Conservation (phyloP, 2,888 invertebrate genomes). For the Drosophila picticornis region DNA sequence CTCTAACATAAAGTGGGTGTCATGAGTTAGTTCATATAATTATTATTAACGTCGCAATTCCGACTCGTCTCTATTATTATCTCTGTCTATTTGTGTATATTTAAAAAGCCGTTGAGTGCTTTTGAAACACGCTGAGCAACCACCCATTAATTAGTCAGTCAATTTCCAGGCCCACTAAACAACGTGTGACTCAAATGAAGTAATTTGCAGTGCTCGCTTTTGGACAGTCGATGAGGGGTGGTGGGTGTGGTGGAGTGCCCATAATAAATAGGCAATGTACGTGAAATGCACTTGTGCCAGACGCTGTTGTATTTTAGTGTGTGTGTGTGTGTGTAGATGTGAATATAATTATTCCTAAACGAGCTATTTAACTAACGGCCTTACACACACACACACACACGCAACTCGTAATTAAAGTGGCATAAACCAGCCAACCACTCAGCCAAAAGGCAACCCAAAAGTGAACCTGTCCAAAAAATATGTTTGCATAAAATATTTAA, state of each 20-base stretch:
- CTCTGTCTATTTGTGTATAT: background rate
- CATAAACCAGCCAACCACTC: slow-evolving; percentile 18
- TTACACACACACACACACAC: slow-evolving; percentile 50
- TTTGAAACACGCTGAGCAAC: slow-evolving; percentile 10
- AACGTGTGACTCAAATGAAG: slow-evolving; percentile 49
- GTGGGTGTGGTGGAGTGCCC: slow-evolving; percentile 1
- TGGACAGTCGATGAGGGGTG: background rate
- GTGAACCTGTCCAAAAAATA: slow-evolving; percentile 52
- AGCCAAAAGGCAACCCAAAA: slow-evolving; percentile 4
- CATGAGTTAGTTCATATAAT: background rate
- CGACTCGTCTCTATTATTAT: background rate
- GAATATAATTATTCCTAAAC: slow-evolving; percentile 73
- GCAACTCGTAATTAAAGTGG: slow-evolving; percentile 54
- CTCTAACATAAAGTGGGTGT: background rate
- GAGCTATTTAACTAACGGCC: slow-evolving; percentile 74
- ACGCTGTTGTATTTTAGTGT: background rate
- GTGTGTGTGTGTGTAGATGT: background rate
- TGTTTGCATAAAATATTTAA: slow-evolving; percentile 78
- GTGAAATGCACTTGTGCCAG: slow-evolving; percentile 46
- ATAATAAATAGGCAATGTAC: slow-evolving; percentile 43
- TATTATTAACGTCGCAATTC: background rate
- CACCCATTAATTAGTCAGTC: slow-evolving; percentile 40
- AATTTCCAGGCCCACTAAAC: background rate
- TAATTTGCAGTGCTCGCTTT: slow-evolving; percentile 43
- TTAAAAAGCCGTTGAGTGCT: background rate